Conservation (phyloP, 1,140 invertebrate genomes). For the Diachasmimorpha longicaudata region DNA sequence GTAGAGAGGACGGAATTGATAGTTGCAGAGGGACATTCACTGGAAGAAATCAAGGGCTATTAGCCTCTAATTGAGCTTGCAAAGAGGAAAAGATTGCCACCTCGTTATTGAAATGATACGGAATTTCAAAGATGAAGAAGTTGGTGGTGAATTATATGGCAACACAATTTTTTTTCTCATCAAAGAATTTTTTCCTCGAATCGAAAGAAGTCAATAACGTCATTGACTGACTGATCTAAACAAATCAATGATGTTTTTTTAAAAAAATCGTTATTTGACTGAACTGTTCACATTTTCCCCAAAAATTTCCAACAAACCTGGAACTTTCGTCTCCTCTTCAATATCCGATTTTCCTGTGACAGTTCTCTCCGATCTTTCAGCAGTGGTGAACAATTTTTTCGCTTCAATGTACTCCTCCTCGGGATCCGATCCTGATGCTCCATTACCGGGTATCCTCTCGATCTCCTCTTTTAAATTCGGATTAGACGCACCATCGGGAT, state of each 20-base stretch:
- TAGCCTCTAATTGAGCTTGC: background rate
- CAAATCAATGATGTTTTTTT: too few relatives aligned
- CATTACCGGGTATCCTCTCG: constrained; percentile 73
- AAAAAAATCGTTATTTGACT: too few relatives aligned
- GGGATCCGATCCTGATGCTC: constrained; percentile 68
- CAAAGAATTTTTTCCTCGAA: too few relatives aligned
- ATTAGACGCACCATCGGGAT: constrained; percentile 90
- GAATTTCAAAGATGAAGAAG: too few relatives aligned
- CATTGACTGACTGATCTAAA: too few relatives aligned
- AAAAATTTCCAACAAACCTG: constrained; percentile 43
- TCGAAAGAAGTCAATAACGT: too few relatives aligned
- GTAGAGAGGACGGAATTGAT: constrained; percentile 62
- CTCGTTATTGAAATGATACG: background rate
- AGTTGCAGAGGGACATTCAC: constrained; percentile 52
- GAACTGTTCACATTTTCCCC: too few relatives aligned
- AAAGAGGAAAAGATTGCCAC: background rate
- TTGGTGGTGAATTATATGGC: too few relatives aligned
- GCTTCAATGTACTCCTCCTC: constrained; percentile 66
- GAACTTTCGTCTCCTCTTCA: constrained; percentile 61
- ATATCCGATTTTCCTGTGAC: constrained; percentile 64
- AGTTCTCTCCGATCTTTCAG: constrained; percentile 55
- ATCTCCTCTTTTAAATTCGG: constrained; percentile 80
- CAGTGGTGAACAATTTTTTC: constrained; percentile 65
- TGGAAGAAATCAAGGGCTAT: constrained; percentile 25
- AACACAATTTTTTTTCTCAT: background rate